A percentile compares a stretch with the other conserved stretches of the same genome.
phyloP scores from a whole-genome alignment of 2,797 vertebrate species.

The Cygnus olor region DNA sequence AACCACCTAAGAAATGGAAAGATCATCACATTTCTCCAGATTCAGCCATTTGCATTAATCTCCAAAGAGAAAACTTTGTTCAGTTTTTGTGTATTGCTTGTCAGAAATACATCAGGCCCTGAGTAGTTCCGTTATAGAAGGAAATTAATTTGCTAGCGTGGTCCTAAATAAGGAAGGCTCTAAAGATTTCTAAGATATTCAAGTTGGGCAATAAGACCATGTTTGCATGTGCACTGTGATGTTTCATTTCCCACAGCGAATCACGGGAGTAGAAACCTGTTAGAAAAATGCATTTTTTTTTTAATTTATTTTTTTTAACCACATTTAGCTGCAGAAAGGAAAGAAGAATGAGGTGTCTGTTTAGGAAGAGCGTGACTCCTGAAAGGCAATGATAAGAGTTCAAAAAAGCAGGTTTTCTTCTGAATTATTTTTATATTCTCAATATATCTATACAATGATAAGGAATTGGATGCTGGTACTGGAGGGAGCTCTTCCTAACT shows the following conservation, averaged over 20 bases:
- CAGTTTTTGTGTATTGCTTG: not conserved
- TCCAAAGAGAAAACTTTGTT: not conserved
- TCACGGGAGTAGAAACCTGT: not conserved
- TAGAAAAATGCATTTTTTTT: not conserved
- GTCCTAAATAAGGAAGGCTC: not conserved
- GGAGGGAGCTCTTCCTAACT: not conserved
- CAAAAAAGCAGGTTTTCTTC: not conserved
- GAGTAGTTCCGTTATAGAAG: not conserved
- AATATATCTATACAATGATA: not conserved
- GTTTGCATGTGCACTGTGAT: not conserved
- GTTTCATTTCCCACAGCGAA: not conserved
- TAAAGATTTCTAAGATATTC: not conserved
- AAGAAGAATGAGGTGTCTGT: not conserved
- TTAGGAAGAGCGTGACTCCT: not conserved
- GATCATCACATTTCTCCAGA: not conserved
- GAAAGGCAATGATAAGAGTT: not conserved
- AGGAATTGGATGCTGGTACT: not conserved
- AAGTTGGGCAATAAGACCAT: not conserved
- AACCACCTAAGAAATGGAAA: not conserved
- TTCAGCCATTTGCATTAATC: not conserved
- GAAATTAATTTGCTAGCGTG: not conserved
- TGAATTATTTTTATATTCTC: not conserved
- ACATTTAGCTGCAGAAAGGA: not conserved
- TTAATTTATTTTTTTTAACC: not conserved
- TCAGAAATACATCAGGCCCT: not conserved